A percentile compares a stretch with the other conserved stretches of the same genome.
phyloP scores from a whole-genome alignment of 2,113 vertebrate genomes.

The Pygoscelis adeliae region DNA sequence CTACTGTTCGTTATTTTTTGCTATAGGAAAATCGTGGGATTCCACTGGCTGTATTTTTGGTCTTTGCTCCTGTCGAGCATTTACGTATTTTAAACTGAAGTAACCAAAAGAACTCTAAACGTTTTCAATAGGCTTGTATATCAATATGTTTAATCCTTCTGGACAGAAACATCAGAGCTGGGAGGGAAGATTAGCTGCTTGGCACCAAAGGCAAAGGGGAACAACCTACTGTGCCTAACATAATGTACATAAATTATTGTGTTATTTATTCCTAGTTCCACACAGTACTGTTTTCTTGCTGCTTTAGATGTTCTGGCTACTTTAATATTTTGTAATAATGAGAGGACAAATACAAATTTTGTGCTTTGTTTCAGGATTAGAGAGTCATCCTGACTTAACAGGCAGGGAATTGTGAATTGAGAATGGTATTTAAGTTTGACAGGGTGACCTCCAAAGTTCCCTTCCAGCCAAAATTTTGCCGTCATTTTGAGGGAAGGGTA shows the following conservation, averaged over 20 bases:
- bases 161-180: not conserved
- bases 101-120: not conserved
- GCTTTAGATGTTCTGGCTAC: not conserved
- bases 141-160: not conserved
- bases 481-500: not conserved
- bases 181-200: not conserved
- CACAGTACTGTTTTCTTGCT: not conserved
- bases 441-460: not conserved
- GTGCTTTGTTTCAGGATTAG: not conserved
- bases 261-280: not conserved
- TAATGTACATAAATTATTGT: not conserved
- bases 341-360: not conserved
- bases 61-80: not conserved
- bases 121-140: not conserved
- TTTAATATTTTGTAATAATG: not conserved
- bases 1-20: not conserved
- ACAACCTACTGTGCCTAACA: not conserved
- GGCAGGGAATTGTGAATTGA: not conserved
- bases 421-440: not conserved
- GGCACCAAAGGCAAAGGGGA: not conserved
- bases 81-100: not conserved
- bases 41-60: not conserved
- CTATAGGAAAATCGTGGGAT: not conserved
- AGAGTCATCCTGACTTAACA: not conserved
- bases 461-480: not conserved